Percentiles rank a stretch among this genome's conserved stretches.
phyloP scores from a whole-genome alignment of 2,113 vertebrate genomes.

The Patagioenas fasciata region DNA sequence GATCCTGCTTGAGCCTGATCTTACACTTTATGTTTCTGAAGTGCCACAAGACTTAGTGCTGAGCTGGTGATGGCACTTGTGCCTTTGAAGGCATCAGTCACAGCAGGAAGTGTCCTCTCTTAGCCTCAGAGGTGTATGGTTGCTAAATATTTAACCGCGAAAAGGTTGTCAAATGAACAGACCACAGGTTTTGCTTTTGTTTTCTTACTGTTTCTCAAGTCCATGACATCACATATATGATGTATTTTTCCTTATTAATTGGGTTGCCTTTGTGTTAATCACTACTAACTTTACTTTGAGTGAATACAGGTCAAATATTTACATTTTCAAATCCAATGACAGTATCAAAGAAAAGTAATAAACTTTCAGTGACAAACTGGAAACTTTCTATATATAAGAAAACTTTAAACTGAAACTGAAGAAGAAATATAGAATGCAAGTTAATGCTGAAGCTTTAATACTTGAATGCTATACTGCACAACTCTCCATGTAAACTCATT shows the following conservation, averaged over 20 bases:
- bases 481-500: neutral
- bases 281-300: neutral
- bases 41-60: neutral
- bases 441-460: neutral
- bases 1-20: neutral
- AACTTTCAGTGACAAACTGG: neutral
- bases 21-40: neutral
- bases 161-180: neutral
- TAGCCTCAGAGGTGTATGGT: neutral
- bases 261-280: neutral
- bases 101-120: neutral
- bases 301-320: neutral
- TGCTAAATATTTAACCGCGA: accelerated
- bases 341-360: neutral
- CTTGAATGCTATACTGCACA: neutral
- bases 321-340: neutral
- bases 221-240: neutral
- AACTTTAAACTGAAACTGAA: neutral
- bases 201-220: neutral
- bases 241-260: neutral
- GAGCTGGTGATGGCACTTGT: neutral
- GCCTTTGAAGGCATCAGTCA: neutral
- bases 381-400: neutral
- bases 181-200: neutral
- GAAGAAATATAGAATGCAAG: neutral